Percentiles rank a stretch among this genome's conserved stretches.
These are phyloP conservation scores for Emydura subglobosa DNA, from an alignment of 2,113 vertebrate species.

Conservation along the genomic window DNA sequence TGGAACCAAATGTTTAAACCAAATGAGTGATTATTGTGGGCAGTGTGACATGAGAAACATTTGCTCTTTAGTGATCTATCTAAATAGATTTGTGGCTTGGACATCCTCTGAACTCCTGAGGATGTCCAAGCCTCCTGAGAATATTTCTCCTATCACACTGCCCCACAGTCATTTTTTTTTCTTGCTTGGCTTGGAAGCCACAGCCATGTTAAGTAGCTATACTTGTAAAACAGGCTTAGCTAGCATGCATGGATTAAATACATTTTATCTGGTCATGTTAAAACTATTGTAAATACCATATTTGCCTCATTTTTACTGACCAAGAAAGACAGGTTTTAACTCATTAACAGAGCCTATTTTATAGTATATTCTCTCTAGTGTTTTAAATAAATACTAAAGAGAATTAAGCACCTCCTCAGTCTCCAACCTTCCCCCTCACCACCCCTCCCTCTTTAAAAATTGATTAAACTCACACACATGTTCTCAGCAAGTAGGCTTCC, in stretches of 20 bases:
- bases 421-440: neutral
- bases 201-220: neutral
- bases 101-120: slow-evolving; percentile 60
- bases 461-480: neutral
- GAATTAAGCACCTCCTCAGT: neutral
- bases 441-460: neutral
- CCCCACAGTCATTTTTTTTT: neutral
- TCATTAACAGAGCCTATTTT: neutral
- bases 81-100: slow-evolving; percentile 71
- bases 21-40: slow-evolving; percentile 66
- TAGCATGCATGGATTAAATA: neutral
- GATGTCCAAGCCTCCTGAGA: slow-evolving; percentile 25
- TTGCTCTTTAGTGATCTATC: slow-evolving; percentile 73
- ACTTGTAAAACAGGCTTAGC: neutral
- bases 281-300: neutral
- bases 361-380: neutral
- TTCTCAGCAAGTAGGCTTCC: neutral
- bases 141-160: slow-evolving; percentile 45
- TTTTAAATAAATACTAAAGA: neutral
- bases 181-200: neutral
- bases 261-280: neutral
- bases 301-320: neutral
- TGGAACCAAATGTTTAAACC: slow-evolving; percentile 71
- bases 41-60: slow-evolving; percentile 56
- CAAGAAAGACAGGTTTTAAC: neutral